phyloP scores from a whole-genome alignment of 2,888 invertebrate species.

The Endotricha flammealis region DNA sequence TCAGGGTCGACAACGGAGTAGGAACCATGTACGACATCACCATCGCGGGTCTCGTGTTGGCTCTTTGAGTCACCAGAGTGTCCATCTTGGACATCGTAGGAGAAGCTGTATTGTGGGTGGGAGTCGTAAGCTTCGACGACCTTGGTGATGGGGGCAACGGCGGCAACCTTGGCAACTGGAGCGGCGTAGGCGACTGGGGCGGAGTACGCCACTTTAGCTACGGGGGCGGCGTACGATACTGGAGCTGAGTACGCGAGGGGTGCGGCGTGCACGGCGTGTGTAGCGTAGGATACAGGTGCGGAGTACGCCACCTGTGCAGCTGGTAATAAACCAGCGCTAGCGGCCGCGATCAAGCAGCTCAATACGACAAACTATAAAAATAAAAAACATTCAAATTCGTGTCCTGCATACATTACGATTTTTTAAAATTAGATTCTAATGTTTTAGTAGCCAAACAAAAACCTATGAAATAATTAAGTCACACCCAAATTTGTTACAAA shows the following conservation, averaged over 20 bases:
- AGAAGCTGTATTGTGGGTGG: conserved; percentile 56
- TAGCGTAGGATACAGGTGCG: conserved; percentile 23
- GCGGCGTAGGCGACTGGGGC: conserved; percentile 33
- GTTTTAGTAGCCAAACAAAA: too few species aligned
- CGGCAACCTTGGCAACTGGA: conserved; percentile 31
- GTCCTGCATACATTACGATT: too few species aligned
- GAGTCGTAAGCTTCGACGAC: conserved; percentile 40
- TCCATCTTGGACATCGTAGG: conserved; percentile 69
- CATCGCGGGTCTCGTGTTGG: conserved; percentile 67
- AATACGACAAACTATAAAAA: conserved; percentile 43
- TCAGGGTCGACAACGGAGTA: conserved; percentile 71
- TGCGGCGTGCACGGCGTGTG: conserved; percentile 28
- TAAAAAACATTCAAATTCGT: too few species aligned
- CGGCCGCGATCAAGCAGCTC: conserved; percentile 41
- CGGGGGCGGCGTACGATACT: conserved; percentile 34
- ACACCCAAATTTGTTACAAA: too few species aligned
- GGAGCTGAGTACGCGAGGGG: conserved; percentile 35
- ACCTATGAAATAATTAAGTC: too few species aligned
- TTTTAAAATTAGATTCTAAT: too few species aligned
- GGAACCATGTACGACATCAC: conserved; percentile 70
- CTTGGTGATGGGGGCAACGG: conserved; percentile 30
- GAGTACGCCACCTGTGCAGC: conserved; percentile 38
- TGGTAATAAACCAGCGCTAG: conserved; percentile 43
- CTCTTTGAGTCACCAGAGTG: conserved; percentile 70
- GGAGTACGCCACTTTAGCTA: conserved; percentile 27